phyloP scores from a whole-genome alignment of 2,113 vertebrate species.

The Herpailurus yagouaroundi region DNA sequence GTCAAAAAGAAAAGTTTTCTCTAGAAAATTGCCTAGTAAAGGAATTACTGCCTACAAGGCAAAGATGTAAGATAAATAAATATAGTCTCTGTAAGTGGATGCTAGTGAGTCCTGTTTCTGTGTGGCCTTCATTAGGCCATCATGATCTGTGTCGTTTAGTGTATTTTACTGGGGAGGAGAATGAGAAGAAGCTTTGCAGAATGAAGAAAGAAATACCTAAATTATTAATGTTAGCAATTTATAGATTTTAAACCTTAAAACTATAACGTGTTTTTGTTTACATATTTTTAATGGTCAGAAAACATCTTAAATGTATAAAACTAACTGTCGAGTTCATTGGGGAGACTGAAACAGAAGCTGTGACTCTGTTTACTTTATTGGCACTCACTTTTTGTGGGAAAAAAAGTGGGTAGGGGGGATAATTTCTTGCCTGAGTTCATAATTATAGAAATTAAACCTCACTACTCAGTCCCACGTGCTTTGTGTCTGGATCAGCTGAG shows the following conservation, averaged over 20 bases:
- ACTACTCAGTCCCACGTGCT: neutral
- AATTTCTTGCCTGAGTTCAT: neutral
- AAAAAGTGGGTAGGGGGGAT: neutral
- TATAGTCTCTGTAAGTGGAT: neutral
- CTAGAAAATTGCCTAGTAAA: neutral
- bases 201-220: neutral
- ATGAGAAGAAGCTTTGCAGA: neutral
- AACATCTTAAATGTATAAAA: neutral
- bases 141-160: rapidly evolving
- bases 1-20: neutral
- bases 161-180: neutral
- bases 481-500: neutral
- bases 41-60: neutral
- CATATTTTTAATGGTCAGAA: neutral
- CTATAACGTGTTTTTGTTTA: neutral
- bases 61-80: neutral
- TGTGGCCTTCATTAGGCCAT: neutral
- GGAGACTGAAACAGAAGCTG: neutral
- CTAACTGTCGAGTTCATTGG: neutral
- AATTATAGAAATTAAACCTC: neutral
- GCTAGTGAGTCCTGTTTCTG: neutral
- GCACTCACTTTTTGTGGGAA: neutral
- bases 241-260: neutral
- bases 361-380: neutral
- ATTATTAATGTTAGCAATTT: neutral